These are phyloP conservation scores for Pongo pygmaeus DNA, from an alignment of 2,113 vertebrate genomes.

Conservation along the genomic window DNA sequence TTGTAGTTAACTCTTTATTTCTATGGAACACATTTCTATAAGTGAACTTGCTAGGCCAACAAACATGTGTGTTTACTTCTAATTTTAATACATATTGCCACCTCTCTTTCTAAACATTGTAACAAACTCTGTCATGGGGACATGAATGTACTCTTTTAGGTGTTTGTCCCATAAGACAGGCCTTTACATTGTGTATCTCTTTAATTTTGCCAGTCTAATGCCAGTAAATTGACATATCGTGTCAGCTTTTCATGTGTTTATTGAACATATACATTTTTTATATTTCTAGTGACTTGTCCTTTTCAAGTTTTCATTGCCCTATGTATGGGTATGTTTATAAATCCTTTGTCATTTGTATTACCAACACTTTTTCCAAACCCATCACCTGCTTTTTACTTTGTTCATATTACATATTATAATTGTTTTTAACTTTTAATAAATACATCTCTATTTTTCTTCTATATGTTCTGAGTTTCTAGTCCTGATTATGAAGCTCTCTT, in stretches of 20 bases:
- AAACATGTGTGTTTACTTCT: neutral
- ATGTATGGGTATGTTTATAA: neutral
- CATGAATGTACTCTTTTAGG: neutral
- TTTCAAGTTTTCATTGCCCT: neutral
- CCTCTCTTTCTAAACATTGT: neutral
- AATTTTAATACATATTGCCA: neutral
- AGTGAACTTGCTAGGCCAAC: neutral
- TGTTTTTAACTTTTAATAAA: slow-evolving; percentile 19
- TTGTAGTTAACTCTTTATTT: neutral
- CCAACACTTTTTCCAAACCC: neutral
- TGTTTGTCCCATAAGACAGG: neutral
- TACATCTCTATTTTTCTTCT: neutral
- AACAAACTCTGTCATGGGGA: neutral
- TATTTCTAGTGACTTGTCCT: neutral
- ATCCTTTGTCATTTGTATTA: neutral
- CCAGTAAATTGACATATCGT: neutral
- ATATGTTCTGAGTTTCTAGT: neutral
- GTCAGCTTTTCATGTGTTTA: neutral
- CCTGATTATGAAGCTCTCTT: neutral
- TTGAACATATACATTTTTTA: neutral
- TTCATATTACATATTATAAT: neutral
- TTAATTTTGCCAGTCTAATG: neutral
- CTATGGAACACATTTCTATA: neutral
- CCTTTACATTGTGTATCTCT: neutral
- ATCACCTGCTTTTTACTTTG: neutral